Evolutionary conservation across 2,888 invertebrate species (phyloP).

Genomic region (Ectropis crepuscularia): DNA sequence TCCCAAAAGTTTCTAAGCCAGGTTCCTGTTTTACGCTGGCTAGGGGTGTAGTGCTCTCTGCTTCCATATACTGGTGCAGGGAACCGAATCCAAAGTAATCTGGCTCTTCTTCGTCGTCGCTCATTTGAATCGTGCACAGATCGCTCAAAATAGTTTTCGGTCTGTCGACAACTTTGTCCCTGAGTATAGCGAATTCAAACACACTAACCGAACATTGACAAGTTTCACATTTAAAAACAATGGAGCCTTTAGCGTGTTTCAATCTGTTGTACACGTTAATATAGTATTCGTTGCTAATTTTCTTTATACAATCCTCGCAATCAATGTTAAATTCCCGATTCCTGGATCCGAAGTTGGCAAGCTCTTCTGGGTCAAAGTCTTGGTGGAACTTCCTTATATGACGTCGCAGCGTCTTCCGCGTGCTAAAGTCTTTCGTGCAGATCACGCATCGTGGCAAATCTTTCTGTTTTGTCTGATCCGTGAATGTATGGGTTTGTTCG

Average conservation of each 20-base stretch:
- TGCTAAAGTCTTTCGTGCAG: conserved; percentile 74
- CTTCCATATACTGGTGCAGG: conserved; percentile 54
- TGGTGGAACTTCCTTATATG: conserved; percentile 73
- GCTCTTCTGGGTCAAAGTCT: conserved; percentile 65
- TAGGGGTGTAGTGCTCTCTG: conserved; percentile 62
- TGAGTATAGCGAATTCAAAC: conserved; percentile 63
- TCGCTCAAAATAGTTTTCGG: conserved; percentile 70
- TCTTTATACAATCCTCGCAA: conserved; percentile 66
- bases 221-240: conserved; percentile 62
- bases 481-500: conserved; percentile 51
- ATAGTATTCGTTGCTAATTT: conserved; percentile 59
- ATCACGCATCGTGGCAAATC: conserved; percentile 63
- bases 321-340: conserved; percentile 54
- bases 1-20: too few species aligned
- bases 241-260: conserved; percentile 56
- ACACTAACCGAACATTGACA: conserved; percentile 57
- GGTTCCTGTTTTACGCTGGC: conserved; percentile 45
- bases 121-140: conserved; percentile 71
- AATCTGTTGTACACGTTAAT: conserved; percentile 53
- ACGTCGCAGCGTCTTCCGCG: conserved; percentile 67
- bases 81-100: conserved; percentile 49
- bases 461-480: conserved; percentile 52
- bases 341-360: conserved; percentile 59
- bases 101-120: conserved; percentile 63
- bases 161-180: conserved; percentile 53